These are phyloP conservation scores for Branchipolynoe longqiensis DNA, from an alignment of 2,888 invertebrate species.

Conservation along the genomic window DNA sequence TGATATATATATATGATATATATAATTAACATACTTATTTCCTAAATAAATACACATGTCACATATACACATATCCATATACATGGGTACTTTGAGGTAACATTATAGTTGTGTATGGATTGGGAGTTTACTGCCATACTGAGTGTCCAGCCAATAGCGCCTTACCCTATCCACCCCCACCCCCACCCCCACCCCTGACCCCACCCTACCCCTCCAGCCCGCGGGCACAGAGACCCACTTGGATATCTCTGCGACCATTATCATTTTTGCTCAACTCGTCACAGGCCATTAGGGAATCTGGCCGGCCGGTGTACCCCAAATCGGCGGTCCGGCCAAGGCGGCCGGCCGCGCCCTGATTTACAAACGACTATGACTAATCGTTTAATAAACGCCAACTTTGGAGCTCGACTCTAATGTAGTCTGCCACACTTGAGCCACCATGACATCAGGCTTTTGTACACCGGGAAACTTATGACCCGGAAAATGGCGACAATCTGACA, in stretches of 20 bases:
- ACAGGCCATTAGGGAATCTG: constrained; percentile 18
- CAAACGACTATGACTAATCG: constrained; percentile 33
- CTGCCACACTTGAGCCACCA: not conserved
- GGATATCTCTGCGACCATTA: too few relatives aligned
- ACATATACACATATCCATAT: too few relatives aligned
- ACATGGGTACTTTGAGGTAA: too few relatives aligned
- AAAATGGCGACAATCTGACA: not conserved
- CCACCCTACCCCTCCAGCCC: not conserved
- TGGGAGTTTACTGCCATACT: too few relatives aligned
- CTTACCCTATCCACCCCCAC: constrained; percentile 2
- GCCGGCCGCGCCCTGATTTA: not conserved
- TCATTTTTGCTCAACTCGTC: not conserved
- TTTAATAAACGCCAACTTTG: constrained; percentile 27
- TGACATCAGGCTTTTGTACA: constrained; percentile 6
- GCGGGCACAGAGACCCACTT: not conserved
- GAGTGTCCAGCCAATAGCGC: too few relatives aligned
- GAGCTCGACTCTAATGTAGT: constrained; percentile 1
- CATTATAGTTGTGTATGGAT: too few relatives aligned
- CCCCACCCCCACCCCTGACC: not conserved
- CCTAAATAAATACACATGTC: too few relatives aligned
- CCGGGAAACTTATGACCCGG: not conserved
- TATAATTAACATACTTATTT: too few relatives aligned
- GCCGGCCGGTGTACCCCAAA: not conserved
- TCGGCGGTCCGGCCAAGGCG: too few relatives aligned
- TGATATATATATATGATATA: too few relatives aligned